phyloP scores from a whole-genome alignment of 2,113 vertebrate species.

The zebrafish (Danio rerio) region GRCz12tu NC_133183.1:45136501-45137000 shows the following conservation, averaged over 20 bases:
- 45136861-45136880: slow-evolving; percentile 14
- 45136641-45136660: slow-evolving; percentile 4
- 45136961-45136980: not conserved
- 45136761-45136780: not conserved
- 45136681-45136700: slow-evolving; percentile 1
- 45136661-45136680: slow-evolving; percentile 36
- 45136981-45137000: not conserved
- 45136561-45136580: slow-evolving; percentile 16
- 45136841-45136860: not conserved
- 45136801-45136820: slow-evolving; percentile 9
- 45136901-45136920: slow-evolving; percentile 21
- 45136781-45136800: not conserved
- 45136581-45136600: slow-evolving; percentile 33
- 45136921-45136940: slow-evolving; percentile 4
- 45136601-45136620: slow-evolving; percentile 24
- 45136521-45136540: slow-evolving; percentile 48
- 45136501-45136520: slow-evolving; percentile 57
- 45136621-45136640: not conserved
- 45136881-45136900: slow-evolving; percentile 29
- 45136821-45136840: not conserved
- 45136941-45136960: slow-evolving; percentile 20
- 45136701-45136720: slow-evolving; percentile 33
- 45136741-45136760: slow-evolving; percentile 17
- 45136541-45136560: slow-evolving; percentile 46
- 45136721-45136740: slow-evolving; percentile 21